Evolutionary conservation across 2,797 vertebrate genomes (phyloP).

Genomic region (Xyrichtys novacula): DNA sequence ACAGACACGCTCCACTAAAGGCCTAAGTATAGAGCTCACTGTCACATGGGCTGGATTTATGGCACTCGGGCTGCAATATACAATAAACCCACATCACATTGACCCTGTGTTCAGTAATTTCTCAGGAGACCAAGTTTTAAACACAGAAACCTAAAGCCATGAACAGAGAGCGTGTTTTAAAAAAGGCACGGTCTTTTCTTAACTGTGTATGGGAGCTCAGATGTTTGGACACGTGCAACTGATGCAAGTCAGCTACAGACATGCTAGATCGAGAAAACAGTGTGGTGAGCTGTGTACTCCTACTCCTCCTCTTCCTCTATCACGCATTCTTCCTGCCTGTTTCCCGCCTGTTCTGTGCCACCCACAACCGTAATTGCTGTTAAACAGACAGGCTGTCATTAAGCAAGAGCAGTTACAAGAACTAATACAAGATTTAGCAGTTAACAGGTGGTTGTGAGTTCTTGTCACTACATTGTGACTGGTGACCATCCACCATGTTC

Average conservation of each 20-base stretch:
- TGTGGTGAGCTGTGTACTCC: not conserved
- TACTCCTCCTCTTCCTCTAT: not conserved
- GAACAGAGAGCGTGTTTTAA: not conserved
- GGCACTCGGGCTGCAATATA: not conserved
- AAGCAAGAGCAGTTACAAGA: not conserved
- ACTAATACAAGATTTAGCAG: not conserved
- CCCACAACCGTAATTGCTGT: not conserved
- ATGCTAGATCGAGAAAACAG: not conserved
- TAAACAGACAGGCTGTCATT: not conserved
- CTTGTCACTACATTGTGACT: constrained; percentile 42
- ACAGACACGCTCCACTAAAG: constrained; percentile 10
- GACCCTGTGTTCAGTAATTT: not conserved
- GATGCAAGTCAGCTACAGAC: not conserved
- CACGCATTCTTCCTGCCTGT: not conserved
- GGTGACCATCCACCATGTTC: not conserved
- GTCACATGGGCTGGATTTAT: constrained; percentile 59
- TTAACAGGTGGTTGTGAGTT: constrained; percentile 47
- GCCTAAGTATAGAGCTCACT: constrained; percentile 24
- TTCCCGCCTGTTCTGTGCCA: constrained; percentile 5
- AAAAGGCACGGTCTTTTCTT: not conserved
- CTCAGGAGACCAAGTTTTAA: constrained; percentile 18
- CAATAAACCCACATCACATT: not conserved
- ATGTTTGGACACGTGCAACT: not conserved
- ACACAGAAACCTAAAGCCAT: not conserved
- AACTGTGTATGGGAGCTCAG: constrained; percentile 19